A percentile compares a stretch with the other conserved stretches of the same genome.
Conservation (phyloP, 2,113 vertebrate species). For the Oreochromis aureus region DNA sequence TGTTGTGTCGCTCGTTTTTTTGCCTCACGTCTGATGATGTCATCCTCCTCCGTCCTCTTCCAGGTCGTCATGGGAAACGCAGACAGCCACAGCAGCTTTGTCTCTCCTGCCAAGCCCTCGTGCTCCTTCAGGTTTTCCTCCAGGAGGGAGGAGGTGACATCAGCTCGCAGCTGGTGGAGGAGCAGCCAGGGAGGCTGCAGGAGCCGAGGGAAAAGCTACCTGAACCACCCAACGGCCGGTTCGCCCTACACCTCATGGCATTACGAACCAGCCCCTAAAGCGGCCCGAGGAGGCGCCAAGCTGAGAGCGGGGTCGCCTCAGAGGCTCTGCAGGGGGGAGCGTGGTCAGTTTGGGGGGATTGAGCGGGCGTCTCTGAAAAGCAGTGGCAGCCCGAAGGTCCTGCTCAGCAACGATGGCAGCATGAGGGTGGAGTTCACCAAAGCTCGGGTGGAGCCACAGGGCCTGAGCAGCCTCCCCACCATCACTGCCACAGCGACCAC, state of each 20-base stretch:
- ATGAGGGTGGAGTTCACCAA: conserved; percentile 86
- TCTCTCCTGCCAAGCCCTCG: conserved; percentile 72
- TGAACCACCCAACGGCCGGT: conserved; percentile 71
- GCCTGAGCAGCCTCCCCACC: not conserved
- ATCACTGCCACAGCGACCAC: not conserved
- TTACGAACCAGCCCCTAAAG: conserved; percentile 64
- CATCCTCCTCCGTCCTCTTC: not conserved
- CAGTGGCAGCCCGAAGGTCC: conserved; percentile 81
- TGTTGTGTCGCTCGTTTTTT: not conserved
- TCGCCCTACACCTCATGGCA: conserved; percentile 78
- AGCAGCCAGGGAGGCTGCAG: conserved; percentile 59
- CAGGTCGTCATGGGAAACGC: conserved; percentile 92
- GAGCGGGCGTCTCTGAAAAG: conserved; percentile 60
- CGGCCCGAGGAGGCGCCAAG: conserved; percentile 44
- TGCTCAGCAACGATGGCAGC: conserved; percentile 81
- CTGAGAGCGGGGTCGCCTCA: conserved; percentile 39
- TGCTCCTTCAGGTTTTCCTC: conserved; percentile 77
- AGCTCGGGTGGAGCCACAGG: conserved; percentile 50
- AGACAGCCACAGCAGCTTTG: conserved; percentile 81
- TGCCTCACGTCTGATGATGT: conserved; percentile 4
- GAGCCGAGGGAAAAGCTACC: conserved; percentile 72
- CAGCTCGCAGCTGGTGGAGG: conserved; percentile 77
- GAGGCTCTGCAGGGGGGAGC: conserved; percentile 41
- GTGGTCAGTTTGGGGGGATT: conserved; percentile 5
- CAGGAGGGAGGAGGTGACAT: conserved; percentile 71